Percentiles rank a stretch among this genome's conserved stretches.
These are phyloP conservation scores for Motacilla alba DNA, from an alignment of 2,113 vertebrate species.

Conservation along the genomic window DNA sequence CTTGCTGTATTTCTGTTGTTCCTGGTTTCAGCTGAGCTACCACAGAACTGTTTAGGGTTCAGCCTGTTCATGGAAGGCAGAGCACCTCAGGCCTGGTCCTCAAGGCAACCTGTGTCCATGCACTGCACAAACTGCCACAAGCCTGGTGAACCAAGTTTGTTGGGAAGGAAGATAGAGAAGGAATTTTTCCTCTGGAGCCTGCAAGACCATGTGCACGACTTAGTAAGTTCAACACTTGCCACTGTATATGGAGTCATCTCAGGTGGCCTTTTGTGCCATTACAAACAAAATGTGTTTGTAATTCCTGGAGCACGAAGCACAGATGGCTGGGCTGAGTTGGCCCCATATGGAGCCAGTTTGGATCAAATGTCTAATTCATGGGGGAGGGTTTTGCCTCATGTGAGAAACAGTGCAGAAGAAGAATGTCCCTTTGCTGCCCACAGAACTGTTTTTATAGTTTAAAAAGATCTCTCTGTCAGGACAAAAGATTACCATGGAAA, in stretches of 20 bases:
- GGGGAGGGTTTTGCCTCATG: neutral
- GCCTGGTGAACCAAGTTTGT: neutral
- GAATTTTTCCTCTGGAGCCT: neutral
- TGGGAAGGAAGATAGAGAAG: neutral
- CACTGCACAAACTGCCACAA: neutral
- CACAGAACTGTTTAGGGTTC: neutral
- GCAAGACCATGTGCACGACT: neutral
- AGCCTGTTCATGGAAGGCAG: neutral
- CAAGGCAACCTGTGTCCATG: neutral
- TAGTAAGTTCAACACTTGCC: neutral
- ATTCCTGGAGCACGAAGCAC: neutral
- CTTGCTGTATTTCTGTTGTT: neutral
- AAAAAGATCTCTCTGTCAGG: neutral
- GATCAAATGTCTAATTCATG: neutral
- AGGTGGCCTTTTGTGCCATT: constrained; percentile 5
- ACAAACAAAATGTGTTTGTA: neutral
- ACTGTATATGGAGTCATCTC: neutral
- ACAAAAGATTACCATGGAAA: neutral
- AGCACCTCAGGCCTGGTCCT: neutral
- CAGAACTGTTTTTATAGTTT: neutral
- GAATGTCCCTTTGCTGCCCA: neutral
- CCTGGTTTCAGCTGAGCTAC: neutral
- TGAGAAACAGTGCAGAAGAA: neutral
- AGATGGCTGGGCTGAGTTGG: neutral
- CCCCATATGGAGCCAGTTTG: neutral